Evolutionary conservation across 2,113 vertebrate species (phyloP).

Genomic region (Apteryx mantelli): DNA sequence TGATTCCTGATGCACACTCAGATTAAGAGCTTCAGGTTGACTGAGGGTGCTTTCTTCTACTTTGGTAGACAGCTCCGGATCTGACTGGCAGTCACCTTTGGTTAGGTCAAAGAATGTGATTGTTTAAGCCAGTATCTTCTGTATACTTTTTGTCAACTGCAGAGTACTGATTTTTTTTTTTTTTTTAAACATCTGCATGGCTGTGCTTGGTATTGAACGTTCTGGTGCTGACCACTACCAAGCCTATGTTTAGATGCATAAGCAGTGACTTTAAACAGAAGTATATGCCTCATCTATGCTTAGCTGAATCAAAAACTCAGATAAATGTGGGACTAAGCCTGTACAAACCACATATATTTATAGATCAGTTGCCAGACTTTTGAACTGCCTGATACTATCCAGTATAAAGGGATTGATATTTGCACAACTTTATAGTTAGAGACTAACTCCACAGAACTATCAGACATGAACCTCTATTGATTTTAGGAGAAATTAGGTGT

Average conservation of each 20-base stretch:
- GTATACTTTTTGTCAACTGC: background rate
- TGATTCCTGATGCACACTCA: background rate
- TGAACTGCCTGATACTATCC: background rate
- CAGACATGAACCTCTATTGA: background rate
- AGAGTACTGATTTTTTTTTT: background rate
- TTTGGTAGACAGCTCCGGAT: background rate
- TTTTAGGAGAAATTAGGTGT: background rate
- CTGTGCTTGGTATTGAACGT: background rate
- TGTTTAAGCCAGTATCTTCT: background rate
- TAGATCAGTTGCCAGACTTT: background rate
- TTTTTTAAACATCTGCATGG: background rate
- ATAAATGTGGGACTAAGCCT: background rate
- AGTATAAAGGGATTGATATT: background rate
- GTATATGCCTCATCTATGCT: background rate
- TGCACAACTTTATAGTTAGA: background rate
- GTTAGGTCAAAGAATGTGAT: background rate
- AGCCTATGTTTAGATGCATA: background rate
- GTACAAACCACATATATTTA: background rate
- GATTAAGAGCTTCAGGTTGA: background rate
- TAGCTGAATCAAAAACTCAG: background rate
- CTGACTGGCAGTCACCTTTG: background rate
- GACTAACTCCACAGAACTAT: background rate
- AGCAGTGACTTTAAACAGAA: background rate
- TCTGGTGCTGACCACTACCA: background rate
- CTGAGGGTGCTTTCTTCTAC: background rate